Base-by-base conservation (phyloP, 2,888 invertebrate genomes). In the Minunthozetes semirufus region DNA sequence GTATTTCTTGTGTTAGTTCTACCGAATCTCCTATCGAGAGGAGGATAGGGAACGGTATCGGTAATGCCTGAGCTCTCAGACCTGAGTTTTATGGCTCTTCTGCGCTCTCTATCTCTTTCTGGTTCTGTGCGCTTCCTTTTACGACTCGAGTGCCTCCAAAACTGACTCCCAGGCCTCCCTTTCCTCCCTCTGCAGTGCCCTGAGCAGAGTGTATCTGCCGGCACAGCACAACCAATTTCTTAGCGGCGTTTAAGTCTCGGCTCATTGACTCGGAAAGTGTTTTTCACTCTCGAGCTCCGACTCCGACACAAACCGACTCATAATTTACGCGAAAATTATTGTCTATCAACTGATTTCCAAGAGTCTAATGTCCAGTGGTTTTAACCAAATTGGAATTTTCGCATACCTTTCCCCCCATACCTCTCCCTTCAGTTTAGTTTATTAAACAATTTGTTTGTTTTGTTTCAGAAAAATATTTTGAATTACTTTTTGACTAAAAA, bases 181-280 rank as follows among this genome's bases (percentile, higher is more conserved):
- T 38, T n/a, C 29, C 33, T 33, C 19, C 66, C 38, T 38, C 33
- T 63, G 8, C 63, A 13, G n/a, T 9, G 4, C 66, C 29, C 15
- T 19, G 2, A 13, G n/a, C 19, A n/a, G 8, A n/a, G n/a, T 5
- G 15, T 19, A 19, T 53, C n/a, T 53, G 8, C 53, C 53, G 53
- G 53, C 8, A 19, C 53, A 19, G 53, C 8, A 19, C 61, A 61
- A 27, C 61, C 61, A 66, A 66, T 66, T 66, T 66, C 33, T 66
- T 66, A 66, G 38, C 19, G 66, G 66, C 66, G 66, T 38, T 66
- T 66, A 11, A 15, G 38, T 38, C 4, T 33, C 38, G 66, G 66
- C 66, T 66, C 66, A 66, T 66, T 66, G 66, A 66, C 66, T 66
- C 66, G 66, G 33, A 66, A 66, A 66, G 66, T 66, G 66, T 33